Evolutionary conservation across 2,888 invertebrate species (phyloP).

Genomic region (Drosophila setosimentum): DNA sequence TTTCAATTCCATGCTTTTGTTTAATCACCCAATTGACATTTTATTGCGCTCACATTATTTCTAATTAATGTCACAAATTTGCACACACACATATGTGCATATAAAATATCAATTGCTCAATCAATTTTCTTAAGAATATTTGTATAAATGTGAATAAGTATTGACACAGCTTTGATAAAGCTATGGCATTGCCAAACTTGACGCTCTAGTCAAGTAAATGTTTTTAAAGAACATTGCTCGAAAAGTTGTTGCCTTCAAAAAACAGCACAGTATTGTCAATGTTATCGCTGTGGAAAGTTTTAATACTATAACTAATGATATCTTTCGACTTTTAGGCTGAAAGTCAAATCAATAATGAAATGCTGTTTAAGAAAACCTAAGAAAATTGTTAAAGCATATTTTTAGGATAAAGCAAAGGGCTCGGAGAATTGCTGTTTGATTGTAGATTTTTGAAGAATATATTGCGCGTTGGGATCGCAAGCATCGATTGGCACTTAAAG

Average conservation of each 20-base stretch:
- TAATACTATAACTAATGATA: not conserved
- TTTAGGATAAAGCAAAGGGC: not conserved
- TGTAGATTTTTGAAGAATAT: no score
- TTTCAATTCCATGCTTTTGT: slow-evolving; percentile 1
- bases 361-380: not conserved
- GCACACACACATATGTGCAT: not conserved
- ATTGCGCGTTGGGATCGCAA: not conserved
- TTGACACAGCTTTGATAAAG: not conserved
- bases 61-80: slow-evolving; percentile 10
- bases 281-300: no score
- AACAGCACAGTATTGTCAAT: not conserved
- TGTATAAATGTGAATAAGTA: not conserved
- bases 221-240: not conserved
- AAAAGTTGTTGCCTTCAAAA: not conserved
- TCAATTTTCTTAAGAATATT: not conserved
- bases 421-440: not conserved
- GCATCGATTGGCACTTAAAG: not conserved
- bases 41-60: slow-evolving; percentile 35
- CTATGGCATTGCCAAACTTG: not conserved
- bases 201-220: not conserved
- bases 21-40: slow-evolving; percentile 7
- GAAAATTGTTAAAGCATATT: not conserved
- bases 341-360: not conserved
- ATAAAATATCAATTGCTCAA: not conserved
- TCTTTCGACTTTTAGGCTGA: not conserved